A percentile compares a stretch with the other conserved stretches of the same genome.
Conservation (phyloP, 1,140 invertebrate genomes). For the Bombyx mori region DNA sequence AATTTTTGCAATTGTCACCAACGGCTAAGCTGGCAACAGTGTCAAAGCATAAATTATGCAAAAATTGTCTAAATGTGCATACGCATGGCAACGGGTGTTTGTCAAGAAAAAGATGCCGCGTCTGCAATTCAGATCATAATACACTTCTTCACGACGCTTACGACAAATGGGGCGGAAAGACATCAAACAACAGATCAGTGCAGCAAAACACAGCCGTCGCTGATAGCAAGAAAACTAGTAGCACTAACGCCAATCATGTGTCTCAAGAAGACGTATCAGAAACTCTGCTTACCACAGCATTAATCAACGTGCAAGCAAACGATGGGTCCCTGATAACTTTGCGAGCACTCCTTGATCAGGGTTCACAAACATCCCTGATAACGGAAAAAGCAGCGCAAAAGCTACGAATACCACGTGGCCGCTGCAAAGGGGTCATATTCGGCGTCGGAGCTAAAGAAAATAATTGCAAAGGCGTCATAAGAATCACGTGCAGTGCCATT, state of each 20-base stretch:
- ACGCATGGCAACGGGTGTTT: too few species aligned
- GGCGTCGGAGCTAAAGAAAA: constrained; percentile 17
- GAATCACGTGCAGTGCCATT: constrained; percentile 9
- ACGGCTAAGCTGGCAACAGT: too few species aligned
- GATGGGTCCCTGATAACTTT: constrained; percentile 9
- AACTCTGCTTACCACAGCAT: constrained; percentile 17
- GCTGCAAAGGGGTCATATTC: constrained; percentile 14
- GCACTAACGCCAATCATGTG: background rate
- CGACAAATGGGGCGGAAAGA: too few species aligned
- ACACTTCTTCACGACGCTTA: constrained; percentile 18
- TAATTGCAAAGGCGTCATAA: constrained; percentile 18
- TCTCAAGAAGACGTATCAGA: constrained; percentile 7
- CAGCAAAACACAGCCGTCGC: background rate
- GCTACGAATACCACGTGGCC: constrained; percentile 10
- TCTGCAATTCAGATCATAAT: constrained; percentile 17
- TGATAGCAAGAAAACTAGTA: too few species aligned
- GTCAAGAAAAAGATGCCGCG: constrained; percentile 18
- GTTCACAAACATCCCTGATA: constrained; percentile 18
- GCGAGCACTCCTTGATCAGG: constrained; percentile 16
- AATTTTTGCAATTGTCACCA: too few species aligned
- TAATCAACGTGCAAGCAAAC: constrained; percentile 4
- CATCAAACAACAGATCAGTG: background rate
- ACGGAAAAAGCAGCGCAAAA: constrained; percentile 16
- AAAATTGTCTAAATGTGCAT: too few species aligned
- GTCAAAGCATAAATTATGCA: too few species aligned